Evolutionary conservation across 2,113 vertebrate genomes (phyloP).

Genomic region (Lycaon pictus): DNA sequence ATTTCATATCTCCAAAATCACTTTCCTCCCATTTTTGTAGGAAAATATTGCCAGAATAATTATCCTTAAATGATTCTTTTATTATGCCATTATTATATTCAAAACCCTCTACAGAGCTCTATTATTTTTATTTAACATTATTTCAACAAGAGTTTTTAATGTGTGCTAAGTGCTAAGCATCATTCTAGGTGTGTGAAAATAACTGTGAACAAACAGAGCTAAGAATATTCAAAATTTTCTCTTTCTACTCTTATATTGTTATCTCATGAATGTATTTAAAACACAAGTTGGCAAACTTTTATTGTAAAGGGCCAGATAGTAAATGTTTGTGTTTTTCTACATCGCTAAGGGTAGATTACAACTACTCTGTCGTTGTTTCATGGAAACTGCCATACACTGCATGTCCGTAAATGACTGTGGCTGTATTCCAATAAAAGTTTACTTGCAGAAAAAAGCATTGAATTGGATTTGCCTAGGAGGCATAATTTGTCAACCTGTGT

Average conservation of each 20-base stretch:
- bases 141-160: slow-evolving; percentile 39
- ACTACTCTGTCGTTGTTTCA: neutral
- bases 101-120: neutral
- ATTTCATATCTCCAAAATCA: neutral
- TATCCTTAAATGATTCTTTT: neutral
- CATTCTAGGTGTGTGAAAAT: slow-evolving; percentile 31
- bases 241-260: neutral
- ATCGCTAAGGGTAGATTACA: neutral
- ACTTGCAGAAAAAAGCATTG: neutral
- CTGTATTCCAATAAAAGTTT: neutral
- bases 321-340: neutral
- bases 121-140: slow-evolving; percentile 7
- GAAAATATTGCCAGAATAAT: neutral
- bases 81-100: neutral
- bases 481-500: neutral
- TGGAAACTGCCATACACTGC: neutral
- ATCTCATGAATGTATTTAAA: neutral
- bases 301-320: neutral
- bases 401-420: neutral
- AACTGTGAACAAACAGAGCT: slow-evolving; percentile 5
- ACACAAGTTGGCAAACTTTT: neutral
- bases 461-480: neutral
- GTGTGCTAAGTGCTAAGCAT: slow-evolving; percentile 9
- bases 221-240: neutral
- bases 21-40: neutral